Percentiles rank a stretch among this genome's conserved stretches.
Evolutionary conservation across 2,797 vertebrate species (phyloP).

Genomic region (Melanogrammus aeglefinus): DNA sequence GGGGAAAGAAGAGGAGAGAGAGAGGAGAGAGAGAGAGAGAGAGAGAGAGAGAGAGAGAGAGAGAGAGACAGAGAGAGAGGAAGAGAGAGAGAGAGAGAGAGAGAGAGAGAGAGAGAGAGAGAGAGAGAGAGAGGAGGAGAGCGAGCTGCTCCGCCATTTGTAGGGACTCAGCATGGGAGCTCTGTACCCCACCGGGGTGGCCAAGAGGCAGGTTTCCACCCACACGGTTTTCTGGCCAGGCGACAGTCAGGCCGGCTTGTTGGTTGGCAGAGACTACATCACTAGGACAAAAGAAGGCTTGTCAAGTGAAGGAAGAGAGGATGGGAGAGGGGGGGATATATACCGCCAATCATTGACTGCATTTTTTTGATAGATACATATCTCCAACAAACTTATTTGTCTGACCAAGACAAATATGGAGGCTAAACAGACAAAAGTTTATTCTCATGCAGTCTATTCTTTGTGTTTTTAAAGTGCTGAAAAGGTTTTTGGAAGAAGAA

Average conservation of each 20-base stretch:
- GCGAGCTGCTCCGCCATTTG: constrained; percentile 64
- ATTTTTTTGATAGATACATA: not conserved
- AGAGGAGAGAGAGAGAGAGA: too few species aligned
- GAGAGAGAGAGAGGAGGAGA: too few species aligned
- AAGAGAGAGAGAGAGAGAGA: too few species aligned
- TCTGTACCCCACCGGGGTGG: constrained; percentile 69
- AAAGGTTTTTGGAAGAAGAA: not conserved
- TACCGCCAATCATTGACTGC: constrained; percentile 48
- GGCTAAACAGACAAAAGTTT: constrained; percentile 21
- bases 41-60: too few species aligned
- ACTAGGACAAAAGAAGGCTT: constrained; percentile 42
- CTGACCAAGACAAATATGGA: constrained; percentile 2
- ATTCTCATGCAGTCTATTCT: not conserved
- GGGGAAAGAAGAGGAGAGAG: too few species aligned
- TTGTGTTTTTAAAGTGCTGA: not conserved
- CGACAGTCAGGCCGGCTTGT: constrained; percentile 50
- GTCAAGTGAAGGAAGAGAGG: constrained; percentile 21
- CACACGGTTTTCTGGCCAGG: constrained; percentile 53
- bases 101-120: too few species aligned
- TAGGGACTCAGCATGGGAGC: constrained; percentile 68
- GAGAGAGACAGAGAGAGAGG: too few species aligned
- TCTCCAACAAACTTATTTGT: not conserved
- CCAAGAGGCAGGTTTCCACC: constrained; percentile 73
- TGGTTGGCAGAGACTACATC: constrained; percentile 64
- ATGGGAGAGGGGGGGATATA: constrained; percentile 62